phyloP scores from a whole-genome alignment of 1,140 invertebrate genomes.

The Zaprionus davidi region DNA sequence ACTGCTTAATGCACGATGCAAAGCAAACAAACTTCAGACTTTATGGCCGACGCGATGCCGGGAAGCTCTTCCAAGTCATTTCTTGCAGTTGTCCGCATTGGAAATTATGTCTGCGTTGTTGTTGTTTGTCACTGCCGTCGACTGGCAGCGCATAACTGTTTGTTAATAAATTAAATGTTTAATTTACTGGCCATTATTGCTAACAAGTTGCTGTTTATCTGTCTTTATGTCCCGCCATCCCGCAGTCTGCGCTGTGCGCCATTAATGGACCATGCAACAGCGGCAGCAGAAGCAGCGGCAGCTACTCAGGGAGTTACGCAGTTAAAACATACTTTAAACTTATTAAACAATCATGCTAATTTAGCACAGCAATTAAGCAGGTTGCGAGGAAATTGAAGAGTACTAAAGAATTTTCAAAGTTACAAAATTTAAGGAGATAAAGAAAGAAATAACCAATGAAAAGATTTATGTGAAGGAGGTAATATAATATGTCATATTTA shows the following conservation, averaged over 20 bases:
- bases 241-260: constrained; percentile 28
- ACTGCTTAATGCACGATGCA: constrained; percentile 73
- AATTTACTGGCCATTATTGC: constrained; percentile 75
- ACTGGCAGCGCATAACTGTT: constrained; percentile 62
- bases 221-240: constrained; percentile 5
- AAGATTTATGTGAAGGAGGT: not conserved
- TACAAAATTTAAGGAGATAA: not conserved
- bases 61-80: constrained; percentile 32
- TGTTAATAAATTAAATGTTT: constrained; percentile 81
- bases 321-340: constrained; percentile 21
- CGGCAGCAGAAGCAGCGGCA: not conserved
- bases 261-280: constrained; percentile 49
- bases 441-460: not conserved
- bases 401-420: not conserved
- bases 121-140: constrained; percentile 37
- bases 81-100: constrained; percentile 12
- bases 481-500: not conserved
- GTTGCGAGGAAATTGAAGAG: not conserved
- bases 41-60: constrained; percentile 10
- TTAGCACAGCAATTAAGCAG: not conserved
- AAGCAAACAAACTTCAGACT: constrained; percentile 48
- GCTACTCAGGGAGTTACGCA: constrained; percentile 6
- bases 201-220: constrained; percentile 50
- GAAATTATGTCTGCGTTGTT: constrained; percentile 30
- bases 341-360: constrained; percentile 23